Evolutionary conservation across 2,888 invertebrate genomes (phyloP).

Genomic region (Eupithecia insigniata): DNA sequence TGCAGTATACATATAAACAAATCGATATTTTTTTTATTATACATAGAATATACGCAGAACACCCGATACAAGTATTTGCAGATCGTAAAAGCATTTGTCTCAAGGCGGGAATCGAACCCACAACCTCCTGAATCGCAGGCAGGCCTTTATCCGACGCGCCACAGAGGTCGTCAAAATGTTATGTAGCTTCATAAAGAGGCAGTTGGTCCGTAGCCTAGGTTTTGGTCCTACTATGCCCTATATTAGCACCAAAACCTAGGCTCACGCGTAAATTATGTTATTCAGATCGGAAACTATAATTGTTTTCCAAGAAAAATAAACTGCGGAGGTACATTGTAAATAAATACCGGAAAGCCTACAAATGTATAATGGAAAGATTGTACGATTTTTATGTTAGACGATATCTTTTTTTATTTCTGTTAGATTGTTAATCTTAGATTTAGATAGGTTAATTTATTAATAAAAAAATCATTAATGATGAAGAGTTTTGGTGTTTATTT

Average conservation of each 20-base stretch:
- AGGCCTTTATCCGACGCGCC: too few relatives aligned
- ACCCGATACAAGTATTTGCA: too few relatives aligned
- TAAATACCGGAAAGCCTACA: slow-evolving; percentile 10
- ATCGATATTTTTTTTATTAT: too few relatives aligned
- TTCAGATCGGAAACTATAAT: neutral
- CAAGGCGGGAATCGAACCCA: too few relatives aligned
- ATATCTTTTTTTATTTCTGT: slow-evolving; percentile 22
- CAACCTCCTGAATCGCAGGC: too few relatives aligned
- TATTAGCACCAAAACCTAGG: slow-evolving; percentile 15
- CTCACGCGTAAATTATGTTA: neutral
- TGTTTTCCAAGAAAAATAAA: neutral
- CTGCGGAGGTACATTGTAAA: neutral
- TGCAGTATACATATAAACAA: too few relatives aligned
- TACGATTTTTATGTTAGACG: neutral
- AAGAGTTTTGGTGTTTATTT: neutral
- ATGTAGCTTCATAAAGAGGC: neutral
- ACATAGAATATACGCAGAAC: too few relatives aligned
- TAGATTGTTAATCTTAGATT: slow-evolving; percentile 31
- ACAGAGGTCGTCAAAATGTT: too few relatives aligned
- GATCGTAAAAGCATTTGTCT: too few relatives aligned
- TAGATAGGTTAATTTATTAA: slow-evolving; percentile 40
- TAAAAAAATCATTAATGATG: slow-evolving; percentile 19
- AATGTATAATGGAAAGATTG: slow-evolving; percentile 20
- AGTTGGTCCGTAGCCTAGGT: neutral
- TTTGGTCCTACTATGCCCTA: too few relatives aligned